These are phyloP conservation scores for Cygnus atratus DNA, from an alignment of 2,113 vertebrate genomes.

Conservation along the genomic window DNA sequence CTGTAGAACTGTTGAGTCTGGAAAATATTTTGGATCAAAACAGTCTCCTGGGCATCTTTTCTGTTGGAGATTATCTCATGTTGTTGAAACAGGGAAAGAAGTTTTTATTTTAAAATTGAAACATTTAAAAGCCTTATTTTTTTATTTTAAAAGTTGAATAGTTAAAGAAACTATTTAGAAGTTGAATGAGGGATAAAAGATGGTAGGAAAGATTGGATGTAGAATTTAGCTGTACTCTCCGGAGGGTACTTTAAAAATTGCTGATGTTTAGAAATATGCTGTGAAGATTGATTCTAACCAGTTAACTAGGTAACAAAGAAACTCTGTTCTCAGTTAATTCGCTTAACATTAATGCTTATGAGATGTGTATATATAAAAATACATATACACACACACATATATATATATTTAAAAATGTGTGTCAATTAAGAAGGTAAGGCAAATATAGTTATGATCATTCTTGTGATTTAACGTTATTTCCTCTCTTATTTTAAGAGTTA, in stretches of 20 bases:
- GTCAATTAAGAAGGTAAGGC: background rate
- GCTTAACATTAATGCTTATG: background rate
- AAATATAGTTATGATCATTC: background rate
- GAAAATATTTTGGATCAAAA: background rate
- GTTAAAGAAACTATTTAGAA: background rate
- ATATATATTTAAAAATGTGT: background rate
- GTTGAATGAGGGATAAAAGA: background rate
- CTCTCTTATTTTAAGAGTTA: background rate
- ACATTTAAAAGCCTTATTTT: no score
- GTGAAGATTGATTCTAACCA: background rate
- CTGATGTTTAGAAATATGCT: background rate
- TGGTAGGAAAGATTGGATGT: background rate
- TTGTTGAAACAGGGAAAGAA: background rate
- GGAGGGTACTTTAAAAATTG: background rate
- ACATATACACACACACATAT: background rate
- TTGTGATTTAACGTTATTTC: background rate
- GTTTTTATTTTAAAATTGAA: background rate
- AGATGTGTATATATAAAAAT: background rate
- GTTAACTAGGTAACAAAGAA: background rate
- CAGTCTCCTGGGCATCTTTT: background rate
- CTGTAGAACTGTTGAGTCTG: background rate
- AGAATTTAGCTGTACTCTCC: background rate
- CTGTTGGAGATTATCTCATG: background rate
- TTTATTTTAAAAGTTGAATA: background rate
- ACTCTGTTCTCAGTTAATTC: background rate